Evolutionary conservation across 2,888 invertebrate genomes (phyloP).

Genomic region (Drosophila kuntzei): DNA sequence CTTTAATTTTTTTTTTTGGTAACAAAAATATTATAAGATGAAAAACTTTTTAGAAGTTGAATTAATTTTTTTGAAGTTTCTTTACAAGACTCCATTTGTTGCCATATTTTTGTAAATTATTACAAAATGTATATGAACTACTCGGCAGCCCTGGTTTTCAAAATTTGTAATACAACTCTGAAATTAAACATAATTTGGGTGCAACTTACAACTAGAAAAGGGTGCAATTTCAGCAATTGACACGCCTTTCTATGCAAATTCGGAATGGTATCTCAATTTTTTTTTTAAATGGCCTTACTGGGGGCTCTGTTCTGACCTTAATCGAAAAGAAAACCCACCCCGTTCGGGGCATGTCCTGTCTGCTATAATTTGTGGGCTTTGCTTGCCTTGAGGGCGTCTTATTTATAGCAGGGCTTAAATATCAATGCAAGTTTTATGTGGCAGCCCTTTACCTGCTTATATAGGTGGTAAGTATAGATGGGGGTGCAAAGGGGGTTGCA

Average conservation of each 20-base stretch:
- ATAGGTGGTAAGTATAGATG: neutral
- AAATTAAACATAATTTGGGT: slow-evolving; percentile 47
- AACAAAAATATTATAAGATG: no score
- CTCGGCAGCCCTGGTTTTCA: slow-evolving; percentile 29
- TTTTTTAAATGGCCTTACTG: neutral
- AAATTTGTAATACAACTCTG: slow-evolving; percentile 13
- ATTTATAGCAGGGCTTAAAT: slow-evolving; percentile 78
- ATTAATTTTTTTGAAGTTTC: no score
- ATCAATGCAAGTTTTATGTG: slow-evolving; percentile 78
- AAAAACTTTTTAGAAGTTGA: no score
- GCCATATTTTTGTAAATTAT: no score
- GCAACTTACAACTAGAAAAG: slow-evolving; percentile 45
- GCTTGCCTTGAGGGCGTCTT: slow-evolving; percentile 77
- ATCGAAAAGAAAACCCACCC: slow-evolving; percentile 52
- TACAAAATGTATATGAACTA: no score
- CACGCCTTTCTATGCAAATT: slow-evolving; percentile 47
- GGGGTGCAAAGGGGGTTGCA: slow-evolving; percentile 3
- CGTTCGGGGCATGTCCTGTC: slow-evolving; percentile 19
- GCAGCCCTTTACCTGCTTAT: slow-evolving; percentile 54
- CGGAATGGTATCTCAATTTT: slow-evolving; percentile 50
- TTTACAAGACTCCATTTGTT: no score
- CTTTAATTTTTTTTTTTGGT: no score
- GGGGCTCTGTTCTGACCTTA: slow-evolving; percentile 26
- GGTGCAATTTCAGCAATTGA: slow-evolving; percentile 34
- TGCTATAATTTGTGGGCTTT: slow-evolving; percentile 76